Conservation (phyloP, 2,797 vertebrate species). For the Erpetoichthys calabaricus region DNA sequence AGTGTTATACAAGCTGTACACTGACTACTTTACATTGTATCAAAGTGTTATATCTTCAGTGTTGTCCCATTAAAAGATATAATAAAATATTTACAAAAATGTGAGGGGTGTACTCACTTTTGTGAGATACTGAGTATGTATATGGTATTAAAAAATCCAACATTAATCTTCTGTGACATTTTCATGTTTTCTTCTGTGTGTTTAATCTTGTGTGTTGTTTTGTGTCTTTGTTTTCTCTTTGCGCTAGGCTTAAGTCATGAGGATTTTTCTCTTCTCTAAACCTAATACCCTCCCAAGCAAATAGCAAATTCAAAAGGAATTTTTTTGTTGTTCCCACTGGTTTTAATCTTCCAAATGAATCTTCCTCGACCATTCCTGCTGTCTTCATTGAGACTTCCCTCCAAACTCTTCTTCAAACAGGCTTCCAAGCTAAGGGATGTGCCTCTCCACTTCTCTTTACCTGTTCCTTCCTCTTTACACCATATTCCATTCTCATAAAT, state of each 20-base stretch:
- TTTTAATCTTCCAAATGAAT: slow-evolving; percentile 43
- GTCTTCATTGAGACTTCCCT: slow-evolving; percentile 29
- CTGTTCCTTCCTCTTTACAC: slow-evolving; percentile 25
- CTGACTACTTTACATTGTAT: too few relatives aligned
- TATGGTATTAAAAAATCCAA: too few relatives aligned
- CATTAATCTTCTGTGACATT: not conserved
- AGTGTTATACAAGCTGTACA: too few relatives aligned
- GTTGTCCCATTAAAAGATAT: too few relatives aligned
- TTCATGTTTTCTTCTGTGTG: slow-evolving; percentile 8
- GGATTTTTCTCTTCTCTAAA: slow-evolving; percentile 54
- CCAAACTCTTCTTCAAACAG: slow-evolving; percentile 27
- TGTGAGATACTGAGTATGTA: too few relatives aligned
- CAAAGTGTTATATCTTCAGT: too few relatives aligned
- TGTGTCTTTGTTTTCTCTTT: slow-evolving; percentile 41
- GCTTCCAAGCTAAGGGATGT: slow-evolving; percentile 37
- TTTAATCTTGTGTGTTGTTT: slow-evolving; percentile 43
- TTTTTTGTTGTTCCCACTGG: slow-evolving; percentile 58
- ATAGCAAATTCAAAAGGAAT: slow-evolving; percentile 51
- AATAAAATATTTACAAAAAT: too few relatives aligned
- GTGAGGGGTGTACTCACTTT: too few relatives aligned
- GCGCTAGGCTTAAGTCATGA: slow-evolving; percentile 65
- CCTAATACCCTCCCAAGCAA: slow-evolving; percentile 33
- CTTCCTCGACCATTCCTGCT: slow-evolving; percentile 50
- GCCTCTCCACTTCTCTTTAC: slow-evolving; percentile 10
- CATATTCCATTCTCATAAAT: too few relatives aligned